These are phyloP conservation scores for Sipha maydis DNA, from an alignment of 2,888 invertebrate species.

Conservation along the genomic window DNA sequence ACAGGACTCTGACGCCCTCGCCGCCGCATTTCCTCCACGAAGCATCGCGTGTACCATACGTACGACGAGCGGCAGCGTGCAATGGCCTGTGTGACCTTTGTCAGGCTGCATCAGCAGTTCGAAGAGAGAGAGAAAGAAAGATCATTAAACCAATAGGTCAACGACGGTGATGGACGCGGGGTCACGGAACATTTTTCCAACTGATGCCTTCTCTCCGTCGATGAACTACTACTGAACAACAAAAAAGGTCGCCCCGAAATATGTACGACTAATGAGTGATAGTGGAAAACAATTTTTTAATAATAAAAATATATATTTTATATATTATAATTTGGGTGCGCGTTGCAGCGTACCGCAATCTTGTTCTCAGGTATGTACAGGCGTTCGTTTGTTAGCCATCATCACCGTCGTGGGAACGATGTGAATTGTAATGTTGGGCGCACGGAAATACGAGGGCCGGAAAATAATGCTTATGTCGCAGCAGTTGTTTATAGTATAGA, in stretches of 20 bases:
- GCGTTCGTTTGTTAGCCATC: not conserved
- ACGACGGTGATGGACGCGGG: slow-evolving; percentile 13
- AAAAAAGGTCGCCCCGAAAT: not conserved
- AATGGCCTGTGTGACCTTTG: slow-evolving; percentile 37
- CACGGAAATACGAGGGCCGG: not conserved
- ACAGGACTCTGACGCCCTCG: slow-evolving; percentile 49
- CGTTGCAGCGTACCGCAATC: too few relatives aligned
- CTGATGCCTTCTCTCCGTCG: not conserved
- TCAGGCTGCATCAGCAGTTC: not conserved
- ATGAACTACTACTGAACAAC: not conserved
- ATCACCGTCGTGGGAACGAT: not conserved
- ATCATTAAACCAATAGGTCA: slow-evolving; percentile 39
- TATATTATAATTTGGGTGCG: too few relatives aligned
- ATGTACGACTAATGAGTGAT: not conserved
- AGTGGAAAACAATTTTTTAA: too few relatives aligned
- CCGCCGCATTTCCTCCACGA: slow-evolving; percentile 13
- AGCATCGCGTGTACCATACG: not conserved
- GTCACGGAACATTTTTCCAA: slow-evolving; percentile 17
- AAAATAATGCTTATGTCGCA: not conserved
- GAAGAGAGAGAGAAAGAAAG: not conserved
- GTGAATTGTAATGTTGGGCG: not conserved
- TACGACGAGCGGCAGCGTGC: slow-evolving; percentile 17
- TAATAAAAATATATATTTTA: too few relatives aligned
- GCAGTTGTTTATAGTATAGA: too few relatives aligned
- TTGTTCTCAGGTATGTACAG: too few relatives aligned